Evolutionary conservation across 2,888 invertebrate species (phyloP), one percentile per base, ranked within the genome.

Genomic region (Drosophila rellima): DNA sequence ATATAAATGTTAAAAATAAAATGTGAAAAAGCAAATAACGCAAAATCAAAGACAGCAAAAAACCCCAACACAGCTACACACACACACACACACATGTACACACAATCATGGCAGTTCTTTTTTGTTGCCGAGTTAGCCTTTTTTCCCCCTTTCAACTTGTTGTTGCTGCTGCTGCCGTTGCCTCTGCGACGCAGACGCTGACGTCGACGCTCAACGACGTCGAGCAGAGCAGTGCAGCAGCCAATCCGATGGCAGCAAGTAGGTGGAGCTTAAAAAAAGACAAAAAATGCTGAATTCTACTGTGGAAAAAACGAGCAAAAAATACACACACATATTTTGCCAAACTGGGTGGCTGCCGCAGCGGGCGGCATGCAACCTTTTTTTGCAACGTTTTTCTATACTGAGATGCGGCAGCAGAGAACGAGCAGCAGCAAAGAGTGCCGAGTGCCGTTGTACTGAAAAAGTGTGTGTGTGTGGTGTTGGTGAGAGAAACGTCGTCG

Each of bases 231-330:
- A 50, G 42, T 57, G 57, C 88, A 88, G 81, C 90, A 74, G 77
- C 87, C 88, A 91, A 91, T 91, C 90, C 86, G 86, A 84, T 62
- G 72, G 68, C 89, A 88, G 90, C 87, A 90, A 90, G 91, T 91
- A 91, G 91, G 91, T 91, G 90, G 89, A 89, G 90, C 87, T 87
- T 88, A 80, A 91, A 91, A 90, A 90, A 90, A 80, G 72, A 90
- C 90, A 91, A 91, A 91, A 85, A 82, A 82, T 78, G 67, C 74
- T 60, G 66, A 63, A 79, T 74, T 81, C 77, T 70, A 74, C 71
- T 75, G 69, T 75, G 77, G 70, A 77, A 77, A 79, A 81, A 75
- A 77, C 65, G 79, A 77, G 71, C 66, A 85, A 77, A 82, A 87
- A 84, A 62, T 70, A 70, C 47, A 74, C 57, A 59, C 29, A 59